phyloP scores from a whole-genome alignment of 1,140 invertebrate genomes.

The Coptotermes formosanus region DNA sequence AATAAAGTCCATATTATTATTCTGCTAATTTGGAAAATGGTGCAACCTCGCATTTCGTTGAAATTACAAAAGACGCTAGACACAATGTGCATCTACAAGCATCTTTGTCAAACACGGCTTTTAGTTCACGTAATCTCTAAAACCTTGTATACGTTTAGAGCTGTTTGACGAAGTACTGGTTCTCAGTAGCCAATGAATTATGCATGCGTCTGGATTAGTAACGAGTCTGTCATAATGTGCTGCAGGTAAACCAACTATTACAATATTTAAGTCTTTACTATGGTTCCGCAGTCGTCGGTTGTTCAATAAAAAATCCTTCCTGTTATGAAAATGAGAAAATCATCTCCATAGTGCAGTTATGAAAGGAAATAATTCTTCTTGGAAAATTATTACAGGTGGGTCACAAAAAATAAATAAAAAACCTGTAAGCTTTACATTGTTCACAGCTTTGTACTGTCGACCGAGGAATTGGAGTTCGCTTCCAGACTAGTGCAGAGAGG shows the following conservation, averaged over 20 bases:
- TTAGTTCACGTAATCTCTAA: not conserved
- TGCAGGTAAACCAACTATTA: not conserved
- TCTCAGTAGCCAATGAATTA: not conserved
- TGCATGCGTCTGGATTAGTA: not conserved
- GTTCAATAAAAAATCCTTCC: not conserved
- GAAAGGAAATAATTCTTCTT: not conserved
- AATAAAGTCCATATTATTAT: not conserved
- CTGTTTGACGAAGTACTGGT: not conserved
- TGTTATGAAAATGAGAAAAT: not conserved
- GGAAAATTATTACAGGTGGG: not conserved
- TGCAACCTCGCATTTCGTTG: not conserved
- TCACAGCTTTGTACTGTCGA: too few species aligned
- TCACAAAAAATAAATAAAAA: too few species aligned
- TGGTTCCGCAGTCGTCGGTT: not conserved
- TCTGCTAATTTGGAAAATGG: not conserved
- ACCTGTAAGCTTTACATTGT: too few species aligned
- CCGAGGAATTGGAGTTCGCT: too few species aligned
- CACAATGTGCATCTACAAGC: not conserved
- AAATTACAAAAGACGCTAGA: not conserved
- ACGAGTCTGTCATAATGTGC: not conserved
- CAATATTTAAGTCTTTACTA: not conserved
- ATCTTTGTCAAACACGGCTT: not conserved
- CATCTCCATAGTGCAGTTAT: not conserved
- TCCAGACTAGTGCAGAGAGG: too few species aligned
- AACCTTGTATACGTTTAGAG: not conserved